These are phyloP conservation scores for Odobenus rosmarus DNA, from an alignment of 2,113 vertebrate species.

Conservation along the genomic window DNA sequence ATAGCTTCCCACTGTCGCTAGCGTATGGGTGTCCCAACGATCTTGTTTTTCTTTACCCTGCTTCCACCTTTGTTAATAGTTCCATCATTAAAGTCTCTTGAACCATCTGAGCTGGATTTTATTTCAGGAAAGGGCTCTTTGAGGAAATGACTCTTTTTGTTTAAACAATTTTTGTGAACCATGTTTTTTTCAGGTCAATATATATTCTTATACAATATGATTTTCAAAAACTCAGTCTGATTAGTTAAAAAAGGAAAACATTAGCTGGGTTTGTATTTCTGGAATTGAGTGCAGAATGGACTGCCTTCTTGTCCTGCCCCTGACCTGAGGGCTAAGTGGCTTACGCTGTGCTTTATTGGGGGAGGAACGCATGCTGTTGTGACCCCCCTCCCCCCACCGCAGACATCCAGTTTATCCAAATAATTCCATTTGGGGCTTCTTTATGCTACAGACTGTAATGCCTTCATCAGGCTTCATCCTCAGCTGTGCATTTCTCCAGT, in stretches of 20 bases:
- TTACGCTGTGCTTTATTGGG: background rate
- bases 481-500: background rate
- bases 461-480: background rate
- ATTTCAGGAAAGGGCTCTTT: background rate
- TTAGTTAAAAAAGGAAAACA: background rate
- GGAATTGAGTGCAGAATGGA: background rate
- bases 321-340: background rate
- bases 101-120: background rate
- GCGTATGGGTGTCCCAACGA: rapidly evolving
- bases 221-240: background rate
- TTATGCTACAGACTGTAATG: background rate
- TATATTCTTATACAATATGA: background rate
- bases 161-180: background rate
- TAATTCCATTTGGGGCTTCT: background rate
- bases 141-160: background rate
- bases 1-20: background rate
- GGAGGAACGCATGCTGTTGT: rapidly evolving
- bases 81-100: background rate
- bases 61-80: background rate
- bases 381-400: background rate
- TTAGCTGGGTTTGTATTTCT: background rate
- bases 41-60: background rate
- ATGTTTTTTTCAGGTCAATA: background rate
- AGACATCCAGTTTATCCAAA: background rate
- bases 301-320: background rate